phyloP scores from a whole-genome alignment of 2,888 invertebrate species.

The Timandra comae region DNA sequence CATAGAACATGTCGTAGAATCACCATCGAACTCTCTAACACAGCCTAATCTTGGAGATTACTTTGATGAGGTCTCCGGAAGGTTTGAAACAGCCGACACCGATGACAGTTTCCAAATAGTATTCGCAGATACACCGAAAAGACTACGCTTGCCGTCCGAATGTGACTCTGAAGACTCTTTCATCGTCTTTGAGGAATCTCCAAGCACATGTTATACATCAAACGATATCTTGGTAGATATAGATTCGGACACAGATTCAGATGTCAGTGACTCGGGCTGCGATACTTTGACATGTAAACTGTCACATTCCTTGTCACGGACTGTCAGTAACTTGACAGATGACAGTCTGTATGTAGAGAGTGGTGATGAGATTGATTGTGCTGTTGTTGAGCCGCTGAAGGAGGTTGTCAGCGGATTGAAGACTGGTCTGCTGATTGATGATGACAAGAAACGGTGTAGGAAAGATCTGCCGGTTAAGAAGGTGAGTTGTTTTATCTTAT shows the following conservation, averaged over 20 bases:
- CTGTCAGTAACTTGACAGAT: conserved; percentile 57
- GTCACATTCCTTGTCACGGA: conserved; percentile 43
- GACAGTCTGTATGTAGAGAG: conserved; percentile 48
- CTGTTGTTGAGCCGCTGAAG: conserved; percentile 15
- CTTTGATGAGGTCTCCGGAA: conserved; percentile 59
- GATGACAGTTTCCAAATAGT: conserved; percentile 70
- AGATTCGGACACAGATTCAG: conserved; percentile 21
- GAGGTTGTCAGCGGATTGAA: conserved; percentile 9
- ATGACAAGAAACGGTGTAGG: conserved; percentile 37
- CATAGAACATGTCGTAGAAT: conserved; percentile 35
- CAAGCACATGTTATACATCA: conserved; percentile 56
- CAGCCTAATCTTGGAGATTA: conserved; percentile 23
- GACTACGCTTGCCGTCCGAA: conserved; percentile 50
- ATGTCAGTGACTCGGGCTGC: conserved; percentile 45
- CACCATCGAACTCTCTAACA: conserved; percentile 19
- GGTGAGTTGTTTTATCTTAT: conserved; percentile 34
- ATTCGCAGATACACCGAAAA: conserved; percentile 44
- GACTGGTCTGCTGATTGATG: conserved; percentile 43
- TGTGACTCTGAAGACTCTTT: conserved; percentile 79
- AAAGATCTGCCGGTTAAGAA: conserved; percentile 43
- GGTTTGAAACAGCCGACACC: conserved; percentile 45
- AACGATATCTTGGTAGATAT: conserved; percentile 54
- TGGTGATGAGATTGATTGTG: conserved; percentile 59
- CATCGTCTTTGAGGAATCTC: conserved; percentile 67
- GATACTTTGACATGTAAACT: conserved; percentile 32